A percentile compares a stretch with the other conserved stretches of the same genome.
Evolutionary conservation across 2,113 vertebrate genomes (phyloP).

Genomic region (Isichthys henryi): DNA sequence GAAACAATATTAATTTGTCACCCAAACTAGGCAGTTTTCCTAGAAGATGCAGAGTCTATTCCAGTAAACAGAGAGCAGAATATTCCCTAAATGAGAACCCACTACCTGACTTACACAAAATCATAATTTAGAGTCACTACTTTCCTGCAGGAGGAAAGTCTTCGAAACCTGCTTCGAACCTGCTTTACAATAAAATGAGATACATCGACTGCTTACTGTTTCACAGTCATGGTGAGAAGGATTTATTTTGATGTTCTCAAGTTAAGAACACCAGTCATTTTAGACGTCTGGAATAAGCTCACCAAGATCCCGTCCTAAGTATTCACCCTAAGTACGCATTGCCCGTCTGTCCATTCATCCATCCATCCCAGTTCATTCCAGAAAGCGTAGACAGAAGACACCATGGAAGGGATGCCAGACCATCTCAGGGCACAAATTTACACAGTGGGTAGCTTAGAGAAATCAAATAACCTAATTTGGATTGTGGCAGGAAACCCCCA

Average conservation of each 20-base stretch:
- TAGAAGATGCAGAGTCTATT: neutral
- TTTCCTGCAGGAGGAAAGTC: neutral
- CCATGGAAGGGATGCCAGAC: neutral
- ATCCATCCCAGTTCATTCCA: neutral
- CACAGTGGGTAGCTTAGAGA: neutral
- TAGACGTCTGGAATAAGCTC: neutral
- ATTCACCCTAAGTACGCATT: neutral
- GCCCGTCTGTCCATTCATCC: neutral
- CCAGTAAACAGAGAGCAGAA: neutral
- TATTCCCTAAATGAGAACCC: neutral
- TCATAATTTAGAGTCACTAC: neutral
- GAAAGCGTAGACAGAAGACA: neutral
- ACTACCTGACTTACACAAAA: neutral
- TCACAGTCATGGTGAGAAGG: neutral
- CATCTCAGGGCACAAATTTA: neutral
- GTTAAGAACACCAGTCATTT: neutral
- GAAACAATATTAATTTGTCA: neutral
- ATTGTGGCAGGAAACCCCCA: neutral
- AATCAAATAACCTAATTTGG: neutral
- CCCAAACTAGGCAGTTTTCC: neutral
- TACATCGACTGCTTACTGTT: neutral
- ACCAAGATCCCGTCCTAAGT: neutral
- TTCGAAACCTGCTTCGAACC: neutral
- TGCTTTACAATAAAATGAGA: neutral
- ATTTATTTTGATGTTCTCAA: neutral